Base-by-base conservation (phyloP, 2,888 invertebrate genomes). In the Ferdinandea cuprea region DNA sequence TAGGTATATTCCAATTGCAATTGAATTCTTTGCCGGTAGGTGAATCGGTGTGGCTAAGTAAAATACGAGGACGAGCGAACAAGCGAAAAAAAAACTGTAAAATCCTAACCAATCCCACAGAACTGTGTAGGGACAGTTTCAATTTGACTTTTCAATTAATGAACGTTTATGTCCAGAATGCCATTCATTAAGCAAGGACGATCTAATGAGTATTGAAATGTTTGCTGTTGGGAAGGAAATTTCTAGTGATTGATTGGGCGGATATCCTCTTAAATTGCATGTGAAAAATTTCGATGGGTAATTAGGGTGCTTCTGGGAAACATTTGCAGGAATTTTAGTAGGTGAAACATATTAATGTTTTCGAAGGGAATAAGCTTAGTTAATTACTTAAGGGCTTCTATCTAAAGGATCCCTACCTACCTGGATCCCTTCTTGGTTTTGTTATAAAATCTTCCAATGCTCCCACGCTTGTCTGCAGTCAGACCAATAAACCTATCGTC, bases 141-240 rank as follows among this genome's bases (percentile, higher is more conserved):
- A 76, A 81, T 76, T 81, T 71, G 76, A 81, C 81, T 76, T 81
- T 81, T 81, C 76, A 76, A 81, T 81, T 81, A 76, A 81, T 81
- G 74, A 81, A 56, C 71, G 71, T 58, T 59, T 65, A 63, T 81
- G 58, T 74, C 63, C 44, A 25, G 40, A 13, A 65, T 69, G 9
- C 48, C 44, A 63, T 59, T 71, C 81, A 81, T 71, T 81, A 76
- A 35, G 25, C 11, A 66, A 35, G 25, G 13, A 66, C 17, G 40
- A 66, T 54, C 76, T 76, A 81, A 81, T 81, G 74, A 76, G 65
- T 52, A 80, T 74, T 69, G 69, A 63, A 74, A 63, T 61, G 69
- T 71, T 69, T 69, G 50, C 68, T n/a, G 42, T 61, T 42, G 58
- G 35, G n/a, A n/a, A 44, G 58, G 37, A 40, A 40, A 35, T 35